A percentile compares a stretch with the other conserved stretches of the same genome.
Conservation (phyloP, 2,113 vertebrate genomes). For the Amia ocellicauda region DNA sequence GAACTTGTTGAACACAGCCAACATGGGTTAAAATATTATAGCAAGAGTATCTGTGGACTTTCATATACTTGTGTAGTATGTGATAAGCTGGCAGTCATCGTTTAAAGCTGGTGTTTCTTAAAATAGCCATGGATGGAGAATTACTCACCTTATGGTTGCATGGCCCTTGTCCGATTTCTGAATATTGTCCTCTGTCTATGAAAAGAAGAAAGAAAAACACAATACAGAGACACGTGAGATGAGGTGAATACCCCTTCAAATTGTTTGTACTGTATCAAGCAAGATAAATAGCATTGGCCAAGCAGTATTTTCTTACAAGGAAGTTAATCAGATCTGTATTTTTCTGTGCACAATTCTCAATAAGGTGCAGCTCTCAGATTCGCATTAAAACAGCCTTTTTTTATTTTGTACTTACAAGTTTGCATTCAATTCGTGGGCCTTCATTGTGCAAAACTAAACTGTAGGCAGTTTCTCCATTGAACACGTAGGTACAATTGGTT, state of each 20-base stretch:
- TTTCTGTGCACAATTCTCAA: neutral
- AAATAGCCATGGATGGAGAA: too few relatives aligned
- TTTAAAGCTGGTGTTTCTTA: too few relatives aligned
- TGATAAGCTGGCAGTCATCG: too few relatives aligned
- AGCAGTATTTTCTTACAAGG: neutral
- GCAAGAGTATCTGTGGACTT: too few relatives aligned
- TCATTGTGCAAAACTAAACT: constrained; percentile 68
- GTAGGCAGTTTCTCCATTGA: constrained; percentile 66
- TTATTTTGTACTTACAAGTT: constrained; percentile 77
- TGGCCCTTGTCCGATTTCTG: constrained; percentile 69
- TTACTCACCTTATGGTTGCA: constrained; percentile 74
- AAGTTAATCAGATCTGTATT: neutral
- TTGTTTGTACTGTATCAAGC: neutral
- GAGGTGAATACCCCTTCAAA: neutral
- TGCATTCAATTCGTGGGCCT: constrained; percentile 51
- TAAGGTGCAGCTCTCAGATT: too few relatives aligned
- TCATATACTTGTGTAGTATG: too few relatives aligned
- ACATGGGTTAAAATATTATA: too few relatives aligned
- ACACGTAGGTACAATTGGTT: constrained; percentile 40
- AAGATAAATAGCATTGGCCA: neutral
- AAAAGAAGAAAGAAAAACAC: constrained; percentile 28
- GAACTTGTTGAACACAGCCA: too few relatives aligned
- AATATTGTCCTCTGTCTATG: constrained; percentile 70
- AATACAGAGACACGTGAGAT: too few relatives aligned
- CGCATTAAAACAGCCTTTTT: too few relatives aligned